Base-by-base conservation (phyloP, 2,797 vertebrate species). In the Sciurus vulgaris region DNA sequence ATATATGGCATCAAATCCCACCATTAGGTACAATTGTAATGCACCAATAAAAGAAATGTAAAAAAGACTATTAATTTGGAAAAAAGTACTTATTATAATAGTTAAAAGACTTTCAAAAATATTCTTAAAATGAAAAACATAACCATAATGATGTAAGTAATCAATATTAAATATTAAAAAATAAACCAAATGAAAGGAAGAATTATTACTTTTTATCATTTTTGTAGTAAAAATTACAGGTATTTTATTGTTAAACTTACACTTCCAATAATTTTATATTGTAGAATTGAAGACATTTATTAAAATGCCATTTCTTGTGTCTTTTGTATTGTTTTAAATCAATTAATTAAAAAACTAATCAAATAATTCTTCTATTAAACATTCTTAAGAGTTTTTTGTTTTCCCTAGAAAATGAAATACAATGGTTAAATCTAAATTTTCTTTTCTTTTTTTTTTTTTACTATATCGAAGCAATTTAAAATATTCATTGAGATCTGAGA, bases 381-480 rank as follows among this genome's bases (percentile, higher is more conserved):
- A 47, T 89, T 86, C 33, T 18, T 92, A 8, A n/a, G 11, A 89
- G 15, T 22, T 86, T 86, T 67, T 63, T 69, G 35, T 95, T 93
- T 91, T 3, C 76, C 1, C 65, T 54, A 82, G 41, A 82, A 87
- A 91, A n/a, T 38, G 22, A 73, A 5, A 56, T 41, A 24, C 41
- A 47, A 38, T 86, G 18, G 6, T 47, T 76, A 85, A 91, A 65
- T 0, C 22, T 14, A 56, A 67, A 14, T 15, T 41, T 85, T 35
- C 81, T 91, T 81, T 78, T 4, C 73, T 78, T 88, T 97, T 51
- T 8, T 78, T 4, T 78, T 78, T 88, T 97, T 51, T 8, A 61
- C 11, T 65, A 33, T 81, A 28, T 44, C 89, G 49, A 59, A 15
- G 11, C 35, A 69, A 86, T 79, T 93, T 88, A 86, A 82, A 95